These are phyloP conservation scores for Balanococcus diminutus DNA, from an alignment of 2,888 invertebrate species.

Conservation along the genomic window DNA sequence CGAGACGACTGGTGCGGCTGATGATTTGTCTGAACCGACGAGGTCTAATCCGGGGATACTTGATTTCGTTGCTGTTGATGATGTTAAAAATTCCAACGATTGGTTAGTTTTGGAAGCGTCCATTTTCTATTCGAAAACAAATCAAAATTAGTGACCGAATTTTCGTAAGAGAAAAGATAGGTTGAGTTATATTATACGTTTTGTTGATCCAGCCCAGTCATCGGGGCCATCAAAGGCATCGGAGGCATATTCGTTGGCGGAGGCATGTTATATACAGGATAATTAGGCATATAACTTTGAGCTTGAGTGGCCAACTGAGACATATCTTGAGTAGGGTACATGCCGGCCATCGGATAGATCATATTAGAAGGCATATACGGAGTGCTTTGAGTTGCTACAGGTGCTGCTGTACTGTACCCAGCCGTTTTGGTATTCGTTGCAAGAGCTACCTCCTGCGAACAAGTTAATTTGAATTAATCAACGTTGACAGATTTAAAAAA, in stretches of 20 bases:
- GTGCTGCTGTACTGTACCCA: slow-evolving; percentile 2
- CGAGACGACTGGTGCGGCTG: background rate
- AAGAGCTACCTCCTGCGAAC: slow-evolving; percentile 39
- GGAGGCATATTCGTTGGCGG: slow-evolving; percentile 37
- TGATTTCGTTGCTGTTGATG: slow-evolving; percentile 62
- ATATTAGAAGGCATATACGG: slow-evolving; percentile 29
- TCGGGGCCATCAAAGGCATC: background rate
- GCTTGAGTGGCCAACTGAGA: background rate
- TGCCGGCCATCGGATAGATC: slow-evolving; percentile 46
- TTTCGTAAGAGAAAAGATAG: background rate
- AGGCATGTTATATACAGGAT: slow-evolving; percentile 48
- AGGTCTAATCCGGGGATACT: slow-evolving; percentile 78
- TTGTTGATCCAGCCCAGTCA: background rate
- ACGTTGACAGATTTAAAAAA: background rate
- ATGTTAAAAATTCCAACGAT: slow-evolving; percentile 40
- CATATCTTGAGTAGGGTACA: slow-evolving; percentile 47
- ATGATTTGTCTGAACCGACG: slow-evolving; percentile 61
- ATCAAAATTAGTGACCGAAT: background rate
- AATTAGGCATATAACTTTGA: slow-evolving; percentile 15
- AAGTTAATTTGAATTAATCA: background rate
- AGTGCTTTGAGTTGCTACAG: background rate
- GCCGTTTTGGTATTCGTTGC: slow-evolving; percentile 18
- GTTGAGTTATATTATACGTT: background rate
- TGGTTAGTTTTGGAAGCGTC: slow-evolving; percentile 17
- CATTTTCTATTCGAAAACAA: slow-evolving; percentile 38